Conservation (phyloP, 2,113 vertebrate species). For the Triplophysa dalaica region DNA sequence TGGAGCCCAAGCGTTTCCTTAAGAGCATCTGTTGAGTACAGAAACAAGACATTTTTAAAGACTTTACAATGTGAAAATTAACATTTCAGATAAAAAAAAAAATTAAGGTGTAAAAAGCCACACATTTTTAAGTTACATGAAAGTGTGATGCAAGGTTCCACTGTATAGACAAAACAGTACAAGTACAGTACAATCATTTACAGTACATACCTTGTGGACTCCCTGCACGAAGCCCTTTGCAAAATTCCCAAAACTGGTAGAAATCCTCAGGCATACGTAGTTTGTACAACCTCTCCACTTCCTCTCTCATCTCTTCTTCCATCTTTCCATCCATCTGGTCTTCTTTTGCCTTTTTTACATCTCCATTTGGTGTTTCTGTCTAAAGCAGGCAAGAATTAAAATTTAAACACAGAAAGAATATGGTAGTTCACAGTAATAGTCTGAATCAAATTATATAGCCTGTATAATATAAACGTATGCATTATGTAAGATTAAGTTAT, state of each 20-base stretch:
- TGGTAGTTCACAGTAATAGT: too few species aligned
- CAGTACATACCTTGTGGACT: constrained; percentile 79
- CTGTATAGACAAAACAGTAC: neutral
- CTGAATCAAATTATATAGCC: too few species aligned
- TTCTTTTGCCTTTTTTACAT: constrained; percentile 22
- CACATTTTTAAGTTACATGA: too few species aligned
- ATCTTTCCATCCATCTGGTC: constrained; percentile 48
- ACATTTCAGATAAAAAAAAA: neutral
- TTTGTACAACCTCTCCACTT: constrained; percentile 76
- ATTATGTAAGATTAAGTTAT: too few species aligned
- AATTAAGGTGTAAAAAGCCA: neutral
- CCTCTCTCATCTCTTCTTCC: constrained; percentile 70
- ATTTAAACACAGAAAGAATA: neutral
- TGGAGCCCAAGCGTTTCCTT: constrained; percentile 79
- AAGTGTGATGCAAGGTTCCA: too few species aligned
- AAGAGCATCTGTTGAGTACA: constrained; percentile 79
- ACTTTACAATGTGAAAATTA: neutral
- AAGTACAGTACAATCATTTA: neutral
- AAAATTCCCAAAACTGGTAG: constrained; percentile 93
- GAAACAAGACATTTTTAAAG: neutral
- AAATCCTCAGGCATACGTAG: constrained; percentile 90
- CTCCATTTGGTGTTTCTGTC: neutral
- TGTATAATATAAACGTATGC: too few species aligned
- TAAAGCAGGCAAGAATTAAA: neutral
- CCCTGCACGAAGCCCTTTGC: constrained; percentile 80